Conservation (phyloP, 2,888 invertebrate species). For the Beris chalybata region DNA sequence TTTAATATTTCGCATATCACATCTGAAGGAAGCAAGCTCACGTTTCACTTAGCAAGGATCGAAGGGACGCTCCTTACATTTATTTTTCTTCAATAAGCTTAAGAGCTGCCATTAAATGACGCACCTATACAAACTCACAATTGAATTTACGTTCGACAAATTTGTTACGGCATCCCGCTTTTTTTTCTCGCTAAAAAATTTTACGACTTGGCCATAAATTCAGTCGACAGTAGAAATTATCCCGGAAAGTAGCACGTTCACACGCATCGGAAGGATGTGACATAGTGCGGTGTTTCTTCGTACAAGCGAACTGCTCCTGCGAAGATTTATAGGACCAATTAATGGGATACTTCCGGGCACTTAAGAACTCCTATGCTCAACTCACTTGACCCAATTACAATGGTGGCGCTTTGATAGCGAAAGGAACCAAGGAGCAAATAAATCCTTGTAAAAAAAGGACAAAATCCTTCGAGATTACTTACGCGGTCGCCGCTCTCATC, state of each 20-base stretch:
- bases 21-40: too few species aligned
- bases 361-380: conserved; percentile 26
- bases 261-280: neutral
- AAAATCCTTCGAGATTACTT: conserved; percentile 5
- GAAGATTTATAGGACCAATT: conserved; percentile 27
- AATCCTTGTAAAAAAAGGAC: conserved; percentile 11
- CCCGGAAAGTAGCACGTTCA: conserved; percentile 8
- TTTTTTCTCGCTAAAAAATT: conserved; percentile 3
- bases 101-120: too few species aligned
- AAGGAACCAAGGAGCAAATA: conserved; percentile 4
- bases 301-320: too few species aligned
- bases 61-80: too few species aligned
- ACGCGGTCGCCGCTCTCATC: conserved; percentile 4
- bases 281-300: too few species aligned
- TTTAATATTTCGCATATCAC: conserved; percentile 10
- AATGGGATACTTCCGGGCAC: conserved; percentile 23
- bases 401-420: too few species aligned
- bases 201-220: conserved; percentile 25
- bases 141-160: too few species aligned
- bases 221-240: conserved; percentile 22
- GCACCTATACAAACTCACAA: too few species aligned
- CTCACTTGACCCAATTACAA: conserved; percentile 4
- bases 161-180: too few species aligned
- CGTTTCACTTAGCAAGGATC: too few species aligned
- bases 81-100: too few species aligned